Evolutionary conservation across 2,888 invertebrate genomes (phyloP).

Genomic region (Microctonus brassicae): DNA sequence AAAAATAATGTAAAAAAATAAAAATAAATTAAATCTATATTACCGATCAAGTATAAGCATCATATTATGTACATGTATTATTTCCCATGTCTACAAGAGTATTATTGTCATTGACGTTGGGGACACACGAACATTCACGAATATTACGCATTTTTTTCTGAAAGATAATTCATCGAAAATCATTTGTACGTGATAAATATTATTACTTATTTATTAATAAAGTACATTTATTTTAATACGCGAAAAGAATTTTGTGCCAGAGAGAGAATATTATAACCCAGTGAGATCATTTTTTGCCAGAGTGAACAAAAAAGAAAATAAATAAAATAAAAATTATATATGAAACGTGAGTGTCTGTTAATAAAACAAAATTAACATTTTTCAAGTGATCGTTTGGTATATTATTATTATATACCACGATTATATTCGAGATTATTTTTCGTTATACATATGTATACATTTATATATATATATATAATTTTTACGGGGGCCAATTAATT

Average conservation of each 20-base stretch:
- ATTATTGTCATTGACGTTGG: slow-evolving; percentile 12
- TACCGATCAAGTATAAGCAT: not conserved
- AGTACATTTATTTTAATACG: not conserved
- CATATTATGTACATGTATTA: not conserved
- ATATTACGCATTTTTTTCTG: not conserved
- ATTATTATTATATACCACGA: no score
- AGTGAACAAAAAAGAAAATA: slow-evolving; percentile 7
- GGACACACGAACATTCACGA: slow-evolving; percentile 13
- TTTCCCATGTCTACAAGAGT: not conserved
- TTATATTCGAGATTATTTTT: not conserved
- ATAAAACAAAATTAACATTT: slow-evolving; percentile 20
- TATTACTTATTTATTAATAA: no score
- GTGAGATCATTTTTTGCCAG: slow-evolving; percentile 21
- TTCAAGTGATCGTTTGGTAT: not conserved
- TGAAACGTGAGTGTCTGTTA: slow-evolving; percentile 26
- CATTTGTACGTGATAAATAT: not conserved
- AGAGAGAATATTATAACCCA: slow-evolving; percentile 17
- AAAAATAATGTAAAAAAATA: no score
- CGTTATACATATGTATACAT: not conserved
- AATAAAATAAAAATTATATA: not conserved
- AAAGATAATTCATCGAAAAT: slow-evolving; percentile 6
- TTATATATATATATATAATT: no score
- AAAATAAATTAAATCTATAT: no score
- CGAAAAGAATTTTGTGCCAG: not conserved
- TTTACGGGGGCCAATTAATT: slow-evolving; percentile 11